These are phyloP conservation scores for Perdita meconis DNA, from an alignment of 2,888 invertebrate species.

Conservation along the genomic window DNA sequence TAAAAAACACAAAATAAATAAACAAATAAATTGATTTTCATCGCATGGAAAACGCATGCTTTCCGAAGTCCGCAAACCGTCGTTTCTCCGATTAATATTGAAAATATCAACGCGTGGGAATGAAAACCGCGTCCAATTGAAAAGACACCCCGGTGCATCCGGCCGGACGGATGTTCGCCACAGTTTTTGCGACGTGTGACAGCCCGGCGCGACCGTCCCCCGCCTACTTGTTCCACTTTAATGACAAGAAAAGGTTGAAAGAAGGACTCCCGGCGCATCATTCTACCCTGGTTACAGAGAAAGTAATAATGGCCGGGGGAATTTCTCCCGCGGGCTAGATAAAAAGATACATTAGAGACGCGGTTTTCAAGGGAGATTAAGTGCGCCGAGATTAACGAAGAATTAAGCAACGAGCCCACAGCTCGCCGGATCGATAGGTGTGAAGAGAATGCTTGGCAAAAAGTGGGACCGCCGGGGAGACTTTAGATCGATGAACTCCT, in stretches of 20 bases:
- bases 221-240: conserved; percentile 48
- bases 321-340: not conserved
- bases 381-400: not conserved
- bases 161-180: conserved; percentile 13
- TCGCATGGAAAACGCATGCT: too few species aligned
- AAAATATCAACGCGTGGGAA: too few species aligned
- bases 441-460: not conserved
- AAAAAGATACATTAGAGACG: conserved; percentile 18
- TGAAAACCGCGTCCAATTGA: not conserved
- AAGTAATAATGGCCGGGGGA: conserved; percentile 36
- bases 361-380: conserved; percentile 13
- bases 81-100: too few species aligned
- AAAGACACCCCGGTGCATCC: conserved; percentile 17
- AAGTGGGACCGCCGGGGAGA: not conserved
- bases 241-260: conserved; percentile 45
- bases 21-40: too few species aligned
- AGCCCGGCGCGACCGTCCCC: conserved; percentile 8
- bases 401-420: not conserved
- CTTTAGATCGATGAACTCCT: not conserved
- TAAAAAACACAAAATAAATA: too few species aligned
- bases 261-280: conserved; percentile 40
- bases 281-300: conserved; percentile 38
- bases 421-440: not conserved
- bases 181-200: conserved; percentile 31
- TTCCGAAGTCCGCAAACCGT: too few species aligned